Evolutionary conservation across 2,797 vertebrate species (phyloP).

Genomic region (Tokudaia muenninki): DNA sequence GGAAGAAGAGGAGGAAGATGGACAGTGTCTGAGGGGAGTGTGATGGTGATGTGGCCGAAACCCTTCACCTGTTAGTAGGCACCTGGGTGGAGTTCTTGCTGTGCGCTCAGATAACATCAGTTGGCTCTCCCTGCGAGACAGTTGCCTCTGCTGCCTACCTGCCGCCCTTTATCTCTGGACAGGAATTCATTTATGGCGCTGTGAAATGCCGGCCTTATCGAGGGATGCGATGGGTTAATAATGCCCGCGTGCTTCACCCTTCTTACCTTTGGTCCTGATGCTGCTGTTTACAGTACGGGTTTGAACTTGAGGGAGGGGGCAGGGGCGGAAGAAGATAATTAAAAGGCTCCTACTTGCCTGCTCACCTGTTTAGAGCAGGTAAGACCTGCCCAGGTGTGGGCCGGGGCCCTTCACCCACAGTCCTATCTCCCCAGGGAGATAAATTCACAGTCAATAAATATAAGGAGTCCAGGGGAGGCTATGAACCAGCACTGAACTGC

Average conservation of each 20-base stretch:
- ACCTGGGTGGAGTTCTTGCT: neutral
- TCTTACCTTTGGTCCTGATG: slow-evolving; percentile 89
- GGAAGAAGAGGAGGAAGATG: no score
- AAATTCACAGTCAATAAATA: slow-evolving; percentile 93
- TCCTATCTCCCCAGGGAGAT: slow-evolving; percentile 87
- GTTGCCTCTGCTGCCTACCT: slow-evolving; percentile 74
- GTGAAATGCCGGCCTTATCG: slow-evolving; percentile 87
- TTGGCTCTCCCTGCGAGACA: slow-evolving; percentile 44
- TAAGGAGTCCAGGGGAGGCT: slow-evolving; percentile 79
- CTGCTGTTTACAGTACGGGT: slow-evolving; percentile 83
- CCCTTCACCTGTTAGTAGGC: neutral
- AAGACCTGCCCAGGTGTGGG: slow-evolving; percentile 84
- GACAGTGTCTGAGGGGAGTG: neutral
- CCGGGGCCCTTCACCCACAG: slow-evolving; percentile 82
- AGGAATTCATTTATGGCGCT: slow-evolving; percentile 87
- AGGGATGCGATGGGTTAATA: slow-evolving; percentile 83
- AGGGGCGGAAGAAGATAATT: slow-evolving; percentile 80
- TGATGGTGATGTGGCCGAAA: neutral
- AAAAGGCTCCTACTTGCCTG: slow-evolving; percentile 78
- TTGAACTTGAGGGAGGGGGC: slow-evolving; percentile 80
- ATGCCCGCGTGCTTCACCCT: slow-evolving; percentile 77
- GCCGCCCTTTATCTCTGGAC: slow-evolving; percentile 84
- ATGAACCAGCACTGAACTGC: neutral
- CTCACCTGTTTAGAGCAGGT: slow-evolving; percentile 84
- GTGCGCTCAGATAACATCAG: neutral